These are phyloP conservation scores for Eulemur albifrons DNA, from an alignment of 2,797 vertebrate genomes.

Conservation along the genomic window DNA sequence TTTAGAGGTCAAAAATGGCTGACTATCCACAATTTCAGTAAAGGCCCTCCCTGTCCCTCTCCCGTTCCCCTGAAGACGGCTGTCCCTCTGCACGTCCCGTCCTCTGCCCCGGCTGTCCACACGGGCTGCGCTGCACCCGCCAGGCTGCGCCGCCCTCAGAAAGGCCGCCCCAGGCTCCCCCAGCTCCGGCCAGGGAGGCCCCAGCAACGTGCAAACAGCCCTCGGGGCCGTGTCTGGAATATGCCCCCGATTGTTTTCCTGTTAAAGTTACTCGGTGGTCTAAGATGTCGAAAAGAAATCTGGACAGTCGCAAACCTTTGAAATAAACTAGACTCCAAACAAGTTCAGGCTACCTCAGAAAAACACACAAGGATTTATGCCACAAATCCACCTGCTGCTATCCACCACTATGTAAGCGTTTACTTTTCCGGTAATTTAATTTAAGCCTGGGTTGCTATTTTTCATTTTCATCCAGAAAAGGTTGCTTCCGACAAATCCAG, in stretches of 20 bases:
- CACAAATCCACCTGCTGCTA: not conserved
- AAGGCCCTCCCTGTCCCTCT: not conserved
- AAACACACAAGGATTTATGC: not conserved
- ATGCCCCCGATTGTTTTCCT: not conserved
- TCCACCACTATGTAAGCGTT: not conserved
- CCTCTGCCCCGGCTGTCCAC: not conserved
- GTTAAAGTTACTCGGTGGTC: not conserved
- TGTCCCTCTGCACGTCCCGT: not conserved
- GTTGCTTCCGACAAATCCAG: slow-evolving; percentile 21
- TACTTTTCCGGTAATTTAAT: not conserved
- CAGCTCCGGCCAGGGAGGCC: not conserved
- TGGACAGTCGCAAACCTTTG: not conserved
- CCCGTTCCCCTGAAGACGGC: not conserved
- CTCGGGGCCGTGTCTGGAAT: not conserved
- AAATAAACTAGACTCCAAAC: not conserved
- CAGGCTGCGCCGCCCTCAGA: not conserved
- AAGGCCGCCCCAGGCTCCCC: not conserved
- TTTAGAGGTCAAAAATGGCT: not conserved
- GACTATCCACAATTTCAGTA: not conserved
- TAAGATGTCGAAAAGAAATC: slow-evolving; percentile 16
- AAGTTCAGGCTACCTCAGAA: not conserved
- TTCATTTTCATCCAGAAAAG: slow-evolving; percentile 56
- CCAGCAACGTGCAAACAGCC: not conserved
- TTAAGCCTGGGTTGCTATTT: not conserved
- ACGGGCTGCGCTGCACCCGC: accelerated